Evolutionary conservation across 2,113 vertebrate genomes (phyloP), one percentile per base, ranked within the genome.

Genomic region (Ictalurus furcatus): DNA sequence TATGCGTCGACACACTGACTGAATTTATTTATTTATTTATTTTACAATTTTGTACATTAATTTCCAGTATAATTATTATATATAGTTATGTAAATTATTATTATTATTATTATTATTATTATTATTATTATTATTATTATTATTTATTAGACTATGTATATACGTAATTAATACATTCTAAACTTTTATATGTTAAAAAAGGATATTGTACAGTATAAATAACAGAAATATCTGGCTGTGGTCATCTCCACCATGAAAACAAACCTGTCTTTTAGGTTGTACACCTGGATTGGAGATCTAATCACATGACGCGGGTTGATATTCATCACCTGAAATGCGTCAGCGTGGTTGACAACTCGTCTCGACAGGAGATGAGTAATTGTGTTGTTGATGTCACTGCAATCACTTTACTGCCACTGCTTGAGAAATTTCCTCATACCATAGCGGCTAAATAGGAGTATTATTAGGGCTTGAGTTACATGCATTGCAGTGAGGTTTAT

Each of bases 341-440:
- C 88, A 91, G 25, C 34, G 61, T 5, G 52, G 44, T 87, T 37
- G 76, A 44, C 59, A 23, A 3, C 30, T 73, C 19, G 34, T 83
- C 34, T 82, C 65, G n/a, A 71, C 23, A 73, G 25, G 65, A 83
- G 63, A 83, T 82, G 80, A 88, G 63, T 82, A 84, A 89, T 37
- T 52, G 79, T 78, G 30, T 63, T 54, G 48, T 34, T 80, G 34
- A 80, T 88, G 89, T 59, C 83, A 5, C 44, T 87, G 74, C 19
- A 25, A 67, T 65, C 21, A 30, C 28, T 54, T 21, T 56, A 79
- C 63, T 88, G 63, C 8, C 79, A 67, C 37, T 44, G 78, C 30
- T 82, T 12, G 12, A 40, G 28, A 37, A 37, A 82, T 48, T 81
- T 88, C 63, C 48, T 69, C 76, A 54, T 82, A 25, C 40, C 34